Percentiles rank a stretch among this genome's conserved stretches.
Evolutionary conservation across 2,113 vertebrate genomes (phyloP).

Genomic region (Dromas ardeola): DNA sequence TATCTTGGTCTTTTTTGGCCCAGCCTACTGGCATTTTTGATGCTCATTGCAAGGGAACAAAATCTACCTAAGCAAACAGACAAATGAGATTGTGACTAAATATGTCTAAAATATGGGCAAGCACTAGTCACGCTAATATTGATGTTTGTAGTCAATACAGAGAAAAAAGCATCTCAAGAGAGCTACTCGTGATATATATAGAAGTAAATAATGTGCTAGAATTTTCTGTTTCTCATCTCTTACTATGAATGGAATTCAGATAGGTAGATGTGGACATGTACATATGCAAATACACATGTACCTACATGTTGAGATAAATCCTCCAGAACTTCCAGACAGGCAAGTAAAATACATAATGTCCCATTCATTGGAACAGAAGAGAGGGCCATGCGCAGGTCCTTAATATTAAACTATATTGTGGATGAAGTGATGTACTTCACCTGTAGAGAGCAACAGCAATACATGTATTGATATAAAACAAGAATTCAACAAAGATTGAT

Average conservation of each 20-base stretch:
- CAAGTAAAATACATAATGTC: neutral
- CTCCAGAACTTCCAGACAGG: neutral
- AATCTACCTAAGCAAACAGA: neutral
- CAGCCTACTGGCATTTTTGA: neutral
- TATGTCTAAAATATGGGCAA: neutral
- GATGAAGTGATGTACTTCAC: no score
- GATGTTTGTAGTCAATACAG: neutral
- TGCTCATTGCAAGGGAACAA: neutral
- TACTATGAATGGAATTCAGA: neutral
- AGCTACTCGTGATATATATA: neutral
- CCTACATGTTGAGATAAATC: neutral
- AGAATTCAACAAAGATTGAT: no score
- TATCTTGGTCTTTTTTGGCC: neutral
- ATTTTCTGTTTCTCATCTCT: neutral
- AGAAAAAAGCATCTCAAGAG: neutral
- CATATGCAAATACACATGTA: neutral
- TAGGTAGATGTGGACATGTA: neutral
- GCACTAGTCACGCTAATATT: neutral
- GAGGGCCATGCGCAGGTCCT: rapidly evolving
- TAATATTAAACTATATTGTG: neutral
- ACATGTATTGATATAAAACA: no score
- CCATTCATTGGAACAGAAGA: neutral
- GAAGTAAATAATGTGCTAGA: neutral
- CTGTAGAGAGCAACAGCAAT: no score
- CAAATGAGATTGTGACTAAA: neutral